Conservation (phyloP, 2,113 vertebrate genomes). For the Chionomys nivalis region DNA sequence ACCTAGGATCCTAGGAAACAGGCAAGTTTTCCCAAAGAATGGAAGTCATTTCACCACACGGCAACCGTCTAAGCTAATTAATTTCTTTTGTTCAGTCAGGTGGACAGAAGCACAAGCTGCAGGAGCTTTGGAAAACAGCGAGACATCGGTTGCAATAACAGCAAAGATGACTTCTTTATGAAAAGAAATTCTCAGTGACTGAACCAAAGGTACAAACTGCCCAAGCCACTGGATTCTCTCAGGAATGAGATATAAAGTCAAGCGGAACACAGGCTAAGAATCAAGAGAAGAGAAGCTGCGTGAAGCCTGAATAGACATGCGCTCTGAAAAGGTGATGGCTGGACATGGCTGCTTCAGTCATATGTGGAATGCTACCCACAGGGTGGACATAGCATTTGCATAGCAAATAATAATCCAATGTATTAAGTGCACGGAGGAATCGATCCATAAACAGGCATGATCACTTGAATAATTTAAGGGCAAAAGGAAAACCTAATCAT, state of each 20-base stretch:
- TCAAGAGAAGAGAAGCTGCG: neutral
- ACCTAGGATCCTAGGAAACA: neutral
- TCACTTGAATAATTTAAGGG: neutral
- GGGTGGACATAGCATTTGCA: neutral
- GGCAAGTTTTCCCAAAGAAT: neutral
- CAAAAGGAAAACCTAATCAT: neutral
- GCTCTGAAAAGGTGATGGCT: neutral
- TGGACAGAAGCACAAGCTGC: slow-evolving; percentile 45
- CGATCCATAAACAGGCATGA: neutral
- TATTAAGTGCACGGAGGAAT: neutral
- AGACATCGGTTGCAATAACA: neutral
- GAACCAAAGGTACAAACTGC: slow-evolving; percentile 1
- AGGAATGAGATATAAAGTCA: neutral
- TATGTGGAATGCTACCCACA: neutral
- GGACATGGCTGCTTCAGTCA: neutral
- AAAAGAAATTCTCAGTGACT: neutral
- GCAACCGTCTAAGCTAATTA: slow-evolving; percentile 10
- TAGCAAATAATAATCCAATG: neutral
- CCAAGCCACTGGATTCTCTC: slow-evolving; percentile 6
- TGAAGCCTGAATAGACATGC: neutral
- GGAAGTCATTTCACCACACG: slow-evolving; percentile 28
- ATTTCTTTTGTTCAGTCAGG: slow-evolving; percentile 37
- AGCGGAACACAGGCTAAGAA: neutral
- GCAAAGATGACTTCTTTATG: slow-evolving; percentile 11
- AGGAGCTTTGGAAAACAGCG: slow-evolving; percentile 33